Base-by-base conservation (phyloP, 2,888 invertebrate genomes). In the Yponomeuta plumbellus region DNA sequence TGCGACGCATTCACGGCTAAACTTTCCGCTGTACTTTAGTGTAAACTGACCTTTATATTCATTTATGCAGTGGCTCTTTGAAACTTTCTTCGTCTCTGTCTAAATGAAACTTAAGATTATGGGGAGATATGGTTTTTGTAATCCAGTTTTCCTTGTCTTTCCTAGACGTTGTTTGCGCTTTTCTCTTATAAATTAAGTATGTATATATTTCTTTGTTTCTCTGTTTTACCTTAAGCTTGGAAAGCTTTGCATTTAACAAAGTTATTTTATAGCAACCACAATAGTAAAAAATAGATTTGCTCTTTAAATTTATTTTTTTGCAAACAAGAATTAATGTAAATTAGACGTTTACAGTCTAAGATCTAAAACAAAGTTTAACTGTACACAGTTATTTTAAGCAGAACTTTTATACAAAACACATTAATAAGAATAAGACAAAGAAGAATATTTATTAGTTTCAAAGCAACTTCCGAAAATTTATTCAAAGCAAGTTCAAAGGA, bases 401-500 rank as follows among this genome's bases (percentile, higher is more conserved):
- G 34, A 34, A 34, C 34, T 34, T 34, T 34, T 52, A 52, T 52
- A 17, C 0, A 4, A 52, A 52, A 13, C 44, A 13, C 13, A 13
- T 17, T 13, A 40, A 13, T 63, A 44, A 13, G 20, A 8, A 44
- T 11, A 22, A 63, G 13, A 63, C 44, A 63, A 63, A 44, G 63
- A 44, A 17, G 39, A 63, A 52, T 34, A 34, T 63, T 52, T 63
- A 22, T 63, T 63, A 63, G 22, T 63, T 63, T 44, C 21, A 40
- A 44, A 63, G 26, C n/a, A 63, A 22, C 44, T 44, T 21, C 59
- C 59, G 11, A 52, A 13, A 63, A 44, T 40, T 63, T 44, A 63
- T 63, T 22, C 63, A 63, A 63, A 63, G 20, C 44, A 22, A 44
- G 26, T 44, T 63, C 63, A 63, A 63, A 63, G 63, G 40, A 44